A percentile compares a stretch with the other conserved stretches of the same genome.
Evolutionary conservation across 2,888 invertebrate species (phyloP).

Genomic region (Maniola hyperantus): DNA sequence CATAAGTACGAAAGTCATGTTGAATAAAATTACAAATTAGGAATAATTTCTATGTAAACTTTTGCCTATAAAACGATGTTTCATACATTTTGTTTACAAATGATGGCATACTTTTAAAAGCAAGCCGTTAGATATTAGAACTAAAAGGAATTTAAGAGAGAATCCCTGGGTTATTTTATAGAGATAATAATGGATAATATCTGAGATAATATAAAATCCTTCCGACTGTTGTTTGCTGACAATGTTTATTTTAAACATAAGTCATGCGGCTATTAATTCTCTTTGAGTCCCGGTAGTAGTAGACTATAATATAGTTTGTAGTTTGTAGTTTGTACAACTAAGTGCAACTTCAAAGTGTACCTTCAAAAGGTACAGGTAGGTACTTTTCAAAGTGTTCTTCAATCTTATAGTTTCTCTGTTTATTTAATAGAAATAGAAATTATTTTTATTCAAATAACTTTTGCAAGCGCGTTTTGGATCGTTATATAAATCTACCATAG

Average conservation of each 20-base stretch:
- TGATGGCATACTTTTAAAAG: neutral
- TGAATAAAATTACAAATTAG: too few species aligned
- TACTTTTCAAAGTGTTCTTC: neutral
- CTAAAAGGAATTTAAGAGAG: slow-evolving; percentile 1
- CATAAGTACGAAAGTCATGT: too few species aligned
- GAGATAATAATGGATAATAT: neutral
- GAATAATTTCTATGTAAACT: too few species aligned
- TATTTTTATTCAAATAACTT: too few species aligned
- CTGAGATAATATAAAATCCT: neutral
- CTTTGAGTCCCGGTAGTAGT: neutral
- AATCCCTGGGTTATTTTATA: neutral
- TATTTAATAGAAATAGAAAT: neutral
- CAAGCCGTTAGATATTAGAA: neutral
- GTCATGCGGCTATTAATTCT: neutral
- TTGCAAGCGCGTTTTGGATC: too few species aligned
- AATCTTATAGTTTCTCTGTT: neutral
- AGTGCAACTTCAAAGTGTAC: slow-evolving; percentile 4
- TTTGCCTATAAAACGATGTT: neutral
- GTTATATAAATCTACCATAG: too few species aligned
- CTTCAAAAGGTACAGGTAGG: too few species aligned
- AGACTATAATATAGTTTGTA: neutral
- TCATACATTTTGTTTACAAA: neutral
- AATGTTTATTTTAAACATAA: slow-evolving; percentile 14
- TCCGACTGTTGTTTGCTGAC: neutral
- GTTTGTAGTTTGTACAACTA: slow-evolving; percentile 11